Evolutionary conservation across 2,113 vertebrate genomes (phyloP).

Genomic region (Haemorhous mexicanus): DNA sequence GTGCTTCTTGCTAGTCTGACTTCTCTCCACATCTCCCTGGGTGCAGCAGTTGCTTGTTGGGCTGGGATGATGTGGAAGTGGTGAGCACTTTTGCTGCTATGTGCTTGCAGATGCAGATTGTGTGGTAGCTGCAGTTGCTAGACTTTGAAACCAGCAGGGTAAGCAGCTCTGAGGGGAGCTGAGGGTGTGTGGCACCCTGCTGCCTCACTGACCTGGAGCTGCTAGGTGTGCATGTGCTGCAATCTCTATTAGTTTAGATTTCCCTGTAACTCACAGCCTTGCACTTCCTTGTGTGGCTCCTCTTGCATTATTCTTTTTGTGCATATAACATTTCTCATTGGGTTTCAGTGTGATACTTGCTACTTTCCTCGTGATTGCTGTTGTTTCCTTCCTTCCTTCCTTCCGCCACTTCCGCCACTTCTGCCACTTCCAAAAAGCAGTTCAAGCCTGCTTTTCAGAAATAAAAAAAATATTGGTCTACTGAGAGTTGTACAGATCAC

Average conservation of each 20-base stretch:
- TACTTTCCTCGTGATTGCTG: neutral
- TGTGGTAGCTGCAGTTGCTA: neutral
- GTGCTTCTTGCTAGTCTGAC: neutral
- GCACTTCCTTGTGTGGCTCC: neutral
- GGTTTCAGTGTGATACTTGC: neutral
- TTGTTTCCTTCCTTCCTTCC: neutral
- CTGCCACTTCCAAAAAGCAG: too few species aligned
- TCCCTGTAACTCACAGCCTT: neutral
- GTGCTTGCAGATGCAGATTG: neutral
- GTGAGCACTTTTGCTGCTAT: accelerated
- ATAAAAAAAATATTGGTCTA: neutral
- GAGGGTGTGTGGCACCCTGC: neutral
- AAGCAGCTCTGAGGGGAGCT: neutral
- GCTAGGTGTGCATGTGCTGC: accelerated
- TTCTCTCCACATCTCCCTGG: accelerated
- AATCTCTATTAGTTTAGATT: neutral
- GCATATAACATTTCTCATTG: neutral
- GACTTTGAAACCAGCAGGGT: neutral
- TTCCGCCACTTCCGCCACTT: too few species aligned
- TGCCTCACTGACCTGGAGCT: neutral
- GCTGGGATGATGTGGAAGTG: neutral
- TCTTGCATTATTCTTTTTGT: neutral
- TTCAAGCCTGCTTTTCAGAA: neutral
- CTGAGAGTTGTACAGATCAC: neutral
- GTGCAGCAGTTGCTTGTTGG: neutral